phyloP scores from a whole-genome alignment of 1,140 invertebrate genomes.

The Coptotermes formosanus region DNA sequence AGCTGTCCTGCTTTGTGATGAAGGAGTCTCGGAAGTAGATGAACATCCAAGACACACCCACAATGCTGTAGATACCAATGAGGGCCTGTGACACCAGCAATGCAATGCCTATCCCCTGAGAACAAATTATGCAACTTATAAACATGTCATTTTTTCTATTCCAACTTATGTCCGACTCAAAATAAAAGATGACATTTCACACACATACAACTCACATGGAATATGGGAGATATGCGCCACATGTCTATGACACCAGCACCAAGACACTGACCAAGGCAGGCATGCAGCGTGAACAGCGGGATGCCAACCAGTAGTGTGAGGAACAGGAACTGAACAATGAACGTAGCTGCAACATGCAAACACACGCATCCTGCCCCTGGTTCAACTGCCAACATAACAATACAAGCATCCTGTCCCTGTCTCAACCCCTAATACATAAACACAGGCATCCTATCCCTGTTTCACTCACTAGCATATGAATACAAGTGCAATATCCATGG shows the following conservation, averaged over 20 bases:
- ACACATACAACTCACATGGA: constrained; percentile 54
- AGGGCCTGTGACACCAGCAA: constrained; percentile 75
- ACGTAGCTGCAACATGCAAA: constrained; percentile 66
- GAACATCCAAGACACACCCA: constrained; percentile 86
- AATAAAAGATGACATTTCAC: not conserved
- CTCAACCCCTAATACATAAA: not conserved
- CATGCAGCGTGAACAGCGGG: constrained; percentile 79
- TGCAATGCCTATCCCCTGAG: constrained; percentile 76
- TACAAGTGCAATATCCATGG: too few species aligned
- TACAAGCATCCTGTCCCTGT: not conserved
- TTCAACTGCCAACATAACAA: too few species aligned
- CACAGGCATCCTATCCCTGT: too few species aligned
- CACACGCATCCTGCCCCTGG: not conserved
- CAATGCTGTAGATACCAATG: constrained; percentile 81
- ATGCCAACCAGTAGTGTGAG: constrained; percentile 81
- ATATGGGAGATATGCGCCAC: constrained; percentile 90
- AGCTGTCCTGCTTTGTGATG: constrained; percentile 74
- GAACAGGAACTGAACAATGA: constrained; percentile 84
- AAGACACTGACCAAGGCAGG: constrained; percentile 81
- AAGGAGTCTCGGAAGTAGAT: constrained; percentile 87
- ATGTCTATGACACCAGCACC: constrained; percentile 83
- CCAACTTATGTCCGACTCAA: not conserved
- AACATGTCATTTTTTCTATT: not conserved
- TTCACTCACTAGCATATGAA: too few species aligned
- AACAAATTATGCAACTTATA: constrained; percentile 26